Evolutionary conservation across 2,888 invertebrate genomes (phyloP).

Genomic region (Saturnia japonica): DNA sequence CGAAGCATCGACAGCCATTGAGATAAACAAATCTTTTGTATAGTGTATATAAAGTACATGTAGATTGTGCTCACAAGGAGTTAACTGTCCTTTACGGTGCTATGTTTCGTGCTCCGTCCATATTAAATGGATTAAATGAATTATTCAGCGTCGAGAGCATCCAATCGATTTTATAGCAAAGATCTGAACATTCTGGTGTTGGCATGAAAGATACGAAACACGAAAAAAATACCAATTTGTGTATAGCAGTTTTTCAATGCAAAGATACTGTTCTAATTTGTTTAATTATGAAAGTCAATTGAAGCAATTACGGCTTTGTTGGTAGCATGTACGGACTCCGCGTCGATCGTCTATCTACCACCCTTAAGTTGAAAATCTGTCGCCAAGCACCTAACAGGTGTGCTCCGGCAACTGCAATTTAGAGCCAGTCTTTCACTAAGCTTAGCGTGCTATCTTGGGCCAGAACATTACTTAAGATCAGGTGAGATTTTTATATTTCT

Average conservation of each 20-base stretch:
- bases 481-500: too few species aligned
- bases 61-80: slow-evolving; percentile 42
- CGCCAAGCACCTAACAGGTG: too few species aligned
- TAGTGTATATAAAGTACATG: slow-evolving; percentile 39
- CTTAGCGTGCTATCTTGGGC: too few species aligned
- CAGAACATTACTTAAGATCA: too few species aligned
- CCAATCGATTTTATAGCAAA: slow-evolving; percentile 42
- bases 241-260: background rate
- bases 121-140: slow-evolving; percentile 77
- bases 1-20: slow-evolving; percentile 1
- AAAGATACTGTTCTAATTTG: too few species aligned
- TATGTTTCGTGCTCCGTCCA: slow-evolving; percentile 43
- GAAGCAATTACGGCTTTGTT: too few species aligned
- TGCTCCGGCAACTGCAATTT: too few species aligned
- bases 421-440: too few species aligned
- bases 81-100: slow-evolving; percentile 44
- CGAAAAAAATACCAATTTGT: background rate
- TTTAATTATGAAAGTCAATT: too few species aligned
- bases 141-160: slow-evolving; percentile 66
- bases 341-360: too few species aligned
- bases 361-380: too few species aligned
- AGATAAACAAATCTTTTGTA: slow-evolving; percentile 33
- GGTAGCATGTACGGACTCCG: too few species aligned
- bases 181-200: background rate
- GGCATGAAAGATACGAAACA: background rate